These are phyloP conservation scores for Pteropus rufus DNA, from an alignment of 2,797 vertebrate genomes.

Conservation along the genomic window DNA sequence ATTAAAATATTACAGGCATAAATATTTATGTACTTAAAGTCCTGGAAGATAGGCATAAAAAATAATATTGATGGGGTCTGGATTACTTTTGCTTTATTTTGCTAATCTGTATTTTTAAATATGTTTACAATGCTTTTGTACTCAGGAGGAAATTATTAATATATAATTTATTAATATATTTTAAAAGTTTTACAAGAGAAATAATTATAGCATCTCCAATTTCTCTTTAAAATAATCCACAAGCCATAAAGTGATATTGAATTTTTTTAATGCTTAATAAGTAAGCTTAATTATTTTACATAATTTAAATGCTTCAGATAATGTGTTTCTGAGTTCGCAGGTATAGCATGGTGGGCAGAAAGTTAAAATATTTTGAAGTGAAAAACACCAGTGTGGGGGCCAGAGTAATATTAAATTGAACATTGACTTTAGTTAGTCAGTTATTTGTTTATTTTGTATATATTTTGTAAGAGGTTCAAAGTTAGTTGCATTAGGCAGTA, in stretches of 20 bases:
- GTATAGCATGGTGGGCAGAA: not conserved
- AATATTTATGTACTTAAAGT: not conserved
- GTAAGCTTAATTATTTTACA: not conserved
- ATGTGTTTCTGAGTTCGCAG: not conserved
- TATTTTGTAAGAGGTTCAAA: not conserved
- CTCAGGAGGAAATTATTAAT: not conserved
- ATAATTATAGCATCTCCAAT: not conserved
- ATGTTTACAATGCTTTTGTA: not conserved
- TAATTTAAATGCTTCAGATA: not conserved
- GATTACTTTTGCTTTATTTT: slow-evolving; percentile 11
- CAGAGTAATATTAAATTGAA: not conserved
- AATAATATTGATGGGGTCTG: not conserved
- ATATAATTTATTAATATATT: not conserved
- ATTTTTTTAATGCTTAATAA: not conserved
- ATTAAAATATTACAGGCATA: slow-evolving; percentile 21
- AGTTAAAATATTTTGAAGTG: not conserved
- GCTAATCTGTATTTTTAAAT: not conserved
- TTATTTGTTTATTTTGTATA: not conserved
- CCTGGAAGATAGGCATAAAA: not conserved
- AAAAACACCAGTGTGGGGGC: not conserved
- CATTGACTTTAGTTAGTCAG: not conserved
- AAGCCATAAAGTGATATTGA: not conserved
- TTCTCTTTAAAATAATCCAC: not conserved
- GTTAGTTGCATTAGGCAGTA: not conserved
- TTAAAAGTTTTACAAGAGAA: not conserved